phyloP scores from a whole-genome alignment of 2,113 vertebrate species.

The Recurvirostra avosetta region DNA sequence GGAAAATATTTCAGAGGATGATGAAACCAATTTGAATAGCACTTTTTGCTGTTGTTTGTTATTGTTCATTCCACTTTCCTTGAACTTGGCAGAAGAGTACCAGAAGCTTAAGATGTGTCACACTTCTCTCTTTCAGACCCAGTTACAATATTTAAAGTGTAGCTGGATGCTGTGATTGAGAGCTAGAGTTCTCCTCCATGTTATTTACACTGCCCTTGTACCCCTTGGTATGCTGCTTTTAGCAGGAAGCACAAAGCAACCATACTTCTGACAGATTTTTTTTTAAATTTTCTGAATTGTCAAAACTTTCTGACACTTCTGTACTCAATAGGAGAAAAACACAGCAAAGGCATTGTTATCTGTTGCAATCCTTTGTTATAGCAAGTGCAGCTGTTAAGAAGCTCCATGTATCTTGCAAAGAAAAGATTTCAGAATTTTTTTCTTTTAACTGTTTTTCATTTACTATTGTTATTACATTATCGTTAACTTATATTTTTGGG shows the following conservation, averaged over 20 bases:
- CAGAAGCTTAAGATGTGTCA: background rate
- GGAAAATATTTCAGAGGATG: background rate
- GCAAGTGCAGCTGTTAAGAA: background rate
- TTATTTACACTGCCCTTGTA: background rate
- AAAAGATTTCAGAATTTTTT: background rate
- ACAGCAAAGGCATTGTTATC: background rate
- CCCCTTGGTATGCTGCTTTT: background rate
- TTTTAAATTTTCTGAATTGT: background rate
- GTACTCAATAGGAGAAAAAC: background rate
- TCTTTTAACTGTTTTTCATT: background rate
- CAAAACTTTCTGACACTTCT: background rate
- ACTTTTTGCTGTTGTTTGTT: background rate
- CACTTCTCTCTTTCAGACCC: background rate
- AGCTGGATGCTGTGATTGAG: background rate
- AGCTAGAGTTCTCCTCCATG: background rate
- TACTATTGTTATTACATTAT: background rate
- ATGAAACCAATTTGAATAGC: background rate
- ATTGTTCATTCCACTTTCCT: background rate
- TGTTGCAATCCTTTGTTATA: background rate
- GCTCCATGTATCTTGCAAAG: background rate
- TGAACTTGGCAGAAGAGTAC: background rate
- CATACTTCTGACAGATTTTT: background rate
- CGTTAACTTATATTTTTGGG: background rate
- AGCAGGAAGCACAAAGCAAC: background rate
- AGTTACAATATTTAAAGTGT: background rate